Evolutionary conservation across 2,797 vertebrate genomes (phyloP), one percentile per base, ranked within the genome.

Genomic region (Xerus rutilus): DNA sequence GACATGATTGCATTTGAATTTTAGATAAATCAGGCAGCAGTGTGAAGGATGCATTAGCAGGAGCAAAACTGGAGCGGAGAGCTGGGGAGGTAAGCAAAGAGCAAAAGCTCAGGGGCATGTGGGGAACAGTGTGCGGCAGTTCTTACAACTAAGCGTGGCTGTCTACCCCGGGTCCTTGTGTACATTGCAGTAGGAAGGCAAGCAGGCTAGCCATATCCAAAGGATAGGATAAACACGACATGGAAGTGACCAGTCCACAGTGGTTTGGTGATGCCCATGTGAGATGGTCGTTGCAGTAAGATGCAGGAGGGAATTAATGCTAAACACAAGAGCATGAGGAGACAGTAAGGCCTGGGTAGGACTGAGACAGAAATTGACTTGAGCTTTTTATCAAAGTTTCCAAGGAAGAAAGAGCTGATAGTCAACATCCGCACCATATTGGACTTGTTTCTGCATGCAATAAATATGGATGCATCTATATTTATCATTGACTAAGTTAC

Each of bases 21-120:
- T 96, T 83, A 96, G 91, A 96, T 92, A 91, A 86, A 77, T 86
- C 74, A 73, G 90, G 79, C 72, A 84, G 86, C 70, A 79, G 73
- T 23, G 64, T 86, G 91, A 89, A 87, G 91, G 64, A 67, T 69
- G 35, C 73, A 47, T 57, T 18, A 32, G 32, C 86, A 43, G 35
- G 18, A 95, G 83, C 25, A 92, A 86, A 86, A 86, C 0, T 59
- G 39, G 76, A 76, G 20, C n/a, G 45, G 23, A 89, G 57, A 85
- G n/a, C 76, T 62, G 39, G 57, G 35, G 64, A 78, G 67, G 74
- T 64, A 45, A 95, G 69, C 45, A 74, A 14, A 1, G 78, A 74
- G 18, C 25, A 49, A 30, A 88, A 47, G 43, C 70, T 67, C 43
- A 39, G 76, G 43, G 14, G 14, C 21, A 35, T 25, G 32, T 3